Percentiles rank a stretch among this genome's conserved stretches.
Evolutionary conservation across 2,797 vertebrate species (phyloP).

Genomic region (Coreius guichenoti): DNA sequence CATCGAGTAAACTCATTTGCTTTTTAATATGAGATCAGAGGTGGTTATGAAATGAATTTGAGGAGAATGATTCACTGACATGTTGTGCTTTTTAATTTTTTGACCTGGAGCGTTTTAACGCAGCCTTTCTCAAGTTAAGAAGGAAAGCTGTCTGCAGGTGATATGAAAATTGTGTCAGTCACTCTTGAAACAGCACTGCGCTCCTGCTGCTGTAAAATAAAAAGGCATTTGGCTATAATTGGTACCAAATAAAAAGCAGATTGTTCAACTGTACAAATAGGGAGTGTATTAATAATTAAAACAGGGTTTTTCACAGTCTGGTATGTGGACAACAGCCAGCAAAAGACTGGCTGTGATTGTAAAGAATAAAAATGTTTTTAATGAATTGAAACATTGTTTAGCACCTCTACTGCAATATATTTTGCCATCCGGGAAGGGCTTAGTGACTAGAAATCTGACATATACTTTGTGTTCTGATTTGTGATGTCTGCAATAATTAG

Average conservation of each 20-base stretch:
- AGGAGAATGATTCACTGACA: conserved; percentile 46
- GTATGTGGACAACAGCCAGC: conserved; percentile 37
- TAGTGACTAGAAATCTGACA: conserved; percentile 4
- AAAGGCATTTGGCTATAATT: conserved; percentile 47
- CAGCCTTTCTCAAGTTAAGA: conserved; percentile 44
- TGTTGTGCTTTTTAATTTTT: conserved; percentile 26
- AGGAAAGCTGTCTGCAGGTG: conserved; percentile 54
- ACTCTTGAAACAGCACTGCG: conserved; percentile 44
- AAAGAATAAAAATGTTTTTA: background rate
- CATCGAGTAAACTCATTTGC: conserved; percentile 54
- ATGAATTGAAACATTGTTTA: conserved; percentile 45
- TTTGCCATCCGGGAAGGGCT: conserved; percentile 16
- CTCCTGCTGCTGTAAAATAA: conserved; percentile 10
- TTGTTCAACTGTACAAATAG: conserved; percentile 54
- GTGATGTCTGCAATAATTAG: conserved; percentile 41
- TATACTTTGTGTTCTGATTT: conserved; percentile 34
- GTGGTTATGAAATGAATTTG: conserved; percentile 28
- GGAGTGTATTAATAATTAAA: conserved; percentile 59
- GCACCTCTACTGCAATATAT: conserved; percentile 25
- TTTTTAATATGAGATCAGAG: conserved; percentile 58
- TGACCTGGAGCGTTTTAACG: conserved; percentile 44
- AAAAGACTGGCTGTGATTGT: conserved; percentile 17
- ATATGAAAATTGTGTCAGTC: conserved; percentile 58
- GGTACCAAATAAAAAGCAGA: conserved; percentile 56
- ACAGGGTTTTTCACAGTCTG: conserved; percentile 17